Evolutionary conservation across 2,113 vertebrate genomes (phyloP).

Genomic region (Glaucidium brasilianum): DNA sequence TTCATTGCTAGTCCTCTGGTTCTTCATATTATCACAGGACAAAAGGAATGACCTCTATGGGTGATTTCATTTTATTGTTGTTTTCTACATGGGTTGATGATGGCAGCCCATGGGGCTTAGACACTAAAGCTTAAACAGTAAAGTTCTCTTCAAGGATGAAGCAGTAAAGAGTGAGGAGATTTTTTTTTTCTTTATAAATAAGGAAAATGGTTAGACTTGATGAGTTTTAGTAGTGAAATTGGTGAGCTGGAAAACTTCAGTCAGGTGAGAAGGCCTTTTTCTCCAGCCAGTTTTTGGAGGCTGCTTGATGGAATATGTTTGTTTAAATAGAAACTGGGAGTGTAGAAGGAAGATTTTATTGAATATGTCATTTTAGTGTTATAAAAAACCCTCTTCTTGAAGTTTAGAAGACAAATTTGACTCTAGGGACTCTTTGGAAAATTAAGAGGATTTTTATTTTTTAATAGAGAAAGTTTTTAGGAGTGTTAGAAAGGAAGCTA

Average conservation of each 20-base stretch:
- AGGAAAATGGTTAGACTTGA: conserved; percentile 8
- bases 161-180: conserved; percentile 7
- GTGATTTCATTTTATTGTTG: conserved; percentile 59
- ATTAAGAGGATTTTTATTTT: background rate
- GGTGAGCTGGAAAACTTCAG: conserved; percentile 46
- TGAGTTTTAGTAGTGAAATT: conserved; percentile 31
- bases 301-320: background rate
- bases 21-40: conserved; percentile 45
- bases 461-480: background rate
- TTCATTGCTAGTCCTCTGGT: conserved; percentile 33
- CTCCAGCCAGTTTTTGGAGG: background rate
- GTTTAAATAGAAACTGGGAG: background rate
- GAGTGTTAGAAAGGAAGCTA: background rate
- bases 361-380: background rate
- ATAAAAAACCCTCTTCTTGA: background rate
- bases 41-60: conserved; percentile 46
- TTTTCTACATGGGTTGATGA: conserved; percentile 48
- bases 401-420: conserved; percentile 16
- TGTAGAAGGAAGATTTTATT: conserved; percentile 25
- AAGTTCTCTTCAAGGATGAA: conserved; percentile 49
- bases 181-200: conserved; percentile 34
- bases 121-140: conserved; percentile 37
- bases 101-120: conserved; percentile 25
- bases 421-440: conserved; percentile 10
- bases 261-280: background rate